A percentile compares a stretch with the other conserved stretches of the same genome.
Conservation (phyloP, 2,113 vertebrate genomes). For the Melanocharis versteri region DNA sequence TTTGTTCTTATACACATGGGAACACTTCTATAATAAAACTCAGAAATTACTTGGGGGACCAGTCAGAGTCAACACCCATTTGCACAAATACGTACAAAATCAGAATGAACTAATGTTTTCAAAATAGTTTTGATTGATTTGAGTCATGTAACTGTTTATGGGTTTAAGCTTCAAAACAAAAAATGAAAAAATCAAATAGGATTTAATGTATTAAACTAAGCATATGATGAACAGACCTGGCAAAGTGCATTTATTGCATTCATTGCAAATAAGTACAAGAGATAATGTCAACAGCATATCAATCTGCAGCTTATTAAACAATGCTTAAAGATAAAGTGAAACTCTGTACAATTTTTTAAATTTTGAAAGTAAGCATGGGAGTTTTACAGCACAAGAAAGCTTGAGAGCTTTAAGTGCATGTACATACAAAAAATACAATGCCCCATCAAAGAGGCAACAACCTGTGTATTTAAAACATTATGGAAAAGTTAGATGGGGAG, state of each 20-base stretch:
- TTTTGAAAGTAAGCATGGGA: neutral
- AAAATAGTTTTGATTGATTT: neutral
- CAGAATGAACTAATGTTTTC: neutral
- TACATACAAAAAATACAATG: neutral
- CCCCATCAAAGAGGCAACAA: neutral
- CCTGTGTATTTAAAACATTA: neutral
- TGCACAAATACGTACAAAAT: neutral
- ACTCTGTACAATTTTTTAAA: neutral
- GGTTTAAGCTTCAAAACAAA: neutral
- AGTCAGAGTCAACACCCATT: neutral
- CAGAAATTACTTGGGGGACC: neutral
- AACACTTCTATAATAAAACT: neutral
- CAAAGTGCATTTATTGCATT: neutral
- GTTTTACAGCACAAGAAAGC: neutral
- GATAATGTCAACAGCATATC: neutral
- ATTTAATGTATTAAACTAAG: neutral
- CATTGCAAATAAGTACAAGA: neutral
- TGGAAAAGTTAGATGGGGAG: neutral
- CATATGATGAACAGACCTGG: neutral
- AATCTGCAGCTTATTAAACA: neutral
- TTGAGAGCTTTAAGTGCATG: neutral
- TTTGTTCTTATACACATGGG: neutral
- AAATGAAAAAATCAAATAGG: neutral
- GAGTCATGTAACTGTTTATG: neutral
- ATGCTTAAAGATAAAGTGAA: neutral